Conservation (phyloP, 1,140 invertebrate species). For the Listronotus oregonensis region DNA sequence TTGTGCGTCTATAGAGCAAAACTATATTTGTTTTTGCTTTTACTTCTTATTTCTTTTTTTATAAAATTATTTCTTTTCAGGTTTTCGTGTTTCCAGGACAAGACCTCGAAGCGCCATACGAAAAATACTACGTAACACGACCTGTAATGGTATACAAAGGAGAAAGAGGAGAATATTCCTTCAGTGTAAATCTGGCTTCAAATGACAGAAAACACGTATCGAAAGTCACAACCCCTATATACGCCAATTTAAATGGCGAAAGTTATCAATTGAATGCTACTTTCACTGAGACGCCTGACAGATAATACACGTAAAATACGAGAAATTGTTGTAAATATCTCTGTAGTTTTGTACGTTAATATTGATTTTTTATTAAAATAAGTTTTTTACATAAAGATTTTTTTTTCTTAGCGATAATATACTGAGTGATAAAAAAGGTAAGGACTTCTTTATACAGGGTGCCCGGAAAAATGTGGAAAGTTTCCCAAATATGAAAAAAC, state of each 20-base stretch:
- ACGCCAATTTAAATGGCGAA: slow-evolving; percentile 35
- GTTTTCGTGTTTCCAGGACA: slow-evolving; percentile 43
- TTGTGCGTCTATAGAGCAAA: no score
- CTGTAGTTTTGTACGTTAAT: no score
- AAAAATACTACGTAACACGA: slow-evolving; percentile 42
- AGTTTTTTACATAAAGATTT: no score
- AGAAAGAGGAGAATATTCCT: slow-evolving; percentile 44
- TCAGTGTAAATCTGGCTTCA: slow-evolving; percentile 43
- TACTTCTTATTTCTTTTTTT: no score
- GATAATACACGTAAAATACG: slow-evolving; percentile 5
- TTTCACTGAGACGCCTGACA: slow-evolving; percentile 27
- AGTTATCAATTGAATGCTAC: slow-evolving; percentile 28
- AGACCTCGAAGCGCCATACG: slow-evolving; percentile 33
- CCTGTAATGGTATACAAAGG: slow-evolving; percentile 45
- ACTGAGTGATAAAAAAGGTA: no score
- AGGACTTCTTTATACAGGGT: no score
- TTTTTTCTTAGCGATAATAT: no score
- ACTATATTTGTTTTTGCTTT: no score
- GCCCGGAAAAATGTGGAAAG: no score
- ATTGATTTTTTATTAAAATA: no score
- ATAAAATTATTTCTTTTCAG: slow-evolving; percentile 16
- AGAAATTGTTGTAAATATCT: no score
- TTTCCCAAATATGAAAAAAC: no score
- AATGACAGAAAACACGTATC: slow-evolving; percentile 38
- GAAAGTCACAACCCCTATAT: slow-evolving; percentile 31